Evolutionary conservation across 2,888 invertebrate species (phyloP), one percentile per base, ranked within the genome.

Genomic region (Ormia ochracea): DNA sequence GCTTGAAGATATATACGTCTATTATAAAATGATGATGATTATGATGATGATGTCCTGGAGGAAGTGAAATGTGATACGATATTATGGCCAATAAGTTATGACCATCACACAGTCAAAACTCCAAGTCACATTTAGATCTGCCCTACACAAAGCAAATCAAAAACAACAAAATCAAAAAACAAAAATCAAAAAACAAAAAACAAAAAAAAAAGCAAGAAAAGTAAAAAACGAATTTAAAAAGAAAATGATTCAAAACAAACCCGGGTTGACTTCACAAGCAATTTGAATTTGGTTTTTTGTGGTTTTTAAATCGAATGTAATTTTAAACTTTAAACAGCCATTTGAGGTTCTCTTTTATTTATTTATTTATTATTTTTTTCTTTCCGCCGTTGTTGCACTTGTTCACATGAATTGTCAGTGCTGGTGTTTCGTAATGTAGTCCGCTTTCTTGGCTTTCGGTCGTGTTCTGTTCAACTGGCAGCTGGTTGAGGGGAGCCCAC

Each of bases 61-160:
- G 87, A 88, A 88, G 88, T 88, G 88, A 89, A 89, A 89, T 89
- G 88, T 88, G 89, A 89, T 88, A 88, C 86, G 85, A 52, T 63
- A 52, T 80, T 80, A 73, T 48, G 63, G 38, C 23, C 63, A 63
- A 77, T 76, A 80, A 80, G 56, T 76, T 76, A 80, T 50, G 56
- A 68, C 19, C 65, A 54, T 54, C 48, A 84, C 85, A 84, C 85
- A 84, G 52, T 21, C 75, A 85, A 84, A 50, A 50, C 66, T 59
- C 31, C 26, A 50, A 72, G 74, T 41, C 74, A 74, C 58, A 59
- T 48, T 59, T 50, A 58, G 66, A 74, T 65, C 5, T 21, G n/a
- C 48, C n/a, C n/a, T n/a, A n/a, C n/a, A n/a, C n/a, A n/a, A n/a
- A n/a, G n/a, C n/a, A n/a, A n/a, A n/a, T n/a, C n/a, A n/a, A n/a